Conservation (phyloP, 2,888 invertebrate species). For the Erpobdella octoculata region DNA sequence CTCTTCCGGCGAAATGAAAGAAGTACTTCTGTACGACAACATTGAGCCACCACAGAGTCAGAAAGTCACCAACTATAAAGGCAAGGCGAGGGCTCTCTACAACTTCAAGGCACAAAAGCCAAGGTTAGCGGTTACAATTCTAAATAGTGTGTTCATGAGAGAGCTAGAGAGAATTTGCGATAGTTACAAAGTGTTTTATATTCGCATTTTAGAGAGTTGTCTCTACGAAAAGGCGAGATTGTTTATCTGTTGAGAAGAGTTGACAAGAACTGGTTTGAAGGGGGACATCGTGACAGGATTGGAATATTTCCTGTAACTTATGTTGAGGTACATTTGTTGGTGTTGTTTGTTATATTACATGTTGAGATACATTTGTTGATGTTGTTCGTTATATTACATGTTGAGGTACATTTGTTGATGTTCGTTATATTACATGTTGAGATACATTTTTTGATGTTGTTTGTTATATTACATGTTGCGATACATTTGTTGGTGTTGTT, state of each 20-base stretch:
- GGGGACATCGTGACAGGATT: conserved; percentile 82
- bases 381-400: too few species aligned
- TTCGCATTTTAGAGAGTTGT: conserved; percentile 66
- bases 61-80: conserved; percentile 32
- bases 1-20: background rate
- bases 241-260: conserved; percentile 81
- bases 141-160: background rate
- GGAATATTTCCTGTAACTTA: conserved; percentile 91
- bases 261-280: conserved; percentile 94
- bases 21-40: background rate
- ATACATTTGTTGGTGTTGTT: too few species aligned
- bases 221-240: conserved; percentile 84
- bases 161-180: background rate
- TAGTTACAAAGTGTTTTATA: background rate
- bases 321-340: conserved; percentile 71
- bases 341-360: too few species aligned
- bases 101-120: conserved; percentile 32
- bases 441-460: too few species aligned
- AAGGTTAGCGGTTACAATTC: conserved; percentile 10
- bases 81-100: conserved; percentile 36
- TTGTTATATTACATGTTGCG: too few species aligned
- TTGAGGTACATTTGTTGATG: too few species aligned
- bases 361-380: too few species aligned
- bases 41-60: conserved; percentile 10
- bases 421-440: too few species aligned